Percentiles rank a stretch among this genome's conserved stretches.
phyloP scores from a whole-genome alignment of 2,113 vertebrate species.

The Clarias macrocephalus region DNA sequence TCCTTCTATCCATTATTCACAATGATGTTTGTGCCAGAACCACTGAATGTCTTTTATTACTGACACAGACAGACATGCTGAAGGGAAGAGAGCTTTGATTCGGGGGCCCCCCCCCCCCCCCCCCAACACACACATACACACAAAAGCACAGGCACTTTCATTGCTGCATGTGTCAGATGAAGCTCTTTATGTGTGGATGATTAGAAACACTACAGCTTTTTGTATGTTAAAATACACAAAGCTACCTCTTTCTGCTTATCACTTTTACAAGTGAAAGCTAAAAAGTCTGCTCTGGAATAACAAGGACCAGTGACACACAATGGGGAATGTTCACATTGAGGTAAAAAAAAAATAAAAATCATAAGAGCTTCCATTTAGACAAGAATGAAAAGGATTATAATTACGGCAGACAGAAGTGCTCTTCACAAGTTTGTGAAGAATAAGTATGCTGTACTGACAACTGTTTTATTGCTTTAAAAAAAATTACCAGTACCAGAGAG shows the following conservation, averaged over 20 bases:
- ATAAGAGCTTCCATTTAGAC: conserved; percentile 32
- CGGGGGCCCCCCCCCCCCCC: too few relatives aligned
- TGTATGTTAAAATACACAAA: conserved; percentile 5
- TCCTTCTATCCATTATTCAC: conserved; percentile 12
- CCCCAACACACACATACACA: too few relatives aligned
- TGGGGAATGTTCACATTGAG: conserved; percentile 21
- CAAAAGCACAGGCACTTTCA: conserved; percentile 20
- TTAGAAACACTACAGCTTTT: conserved; percentile 13
- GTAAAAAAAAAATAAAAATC: neutral
- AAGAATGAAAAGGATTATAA: conserved; percentile 14
- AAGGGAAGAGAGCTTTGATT: conserved; percentile 5
- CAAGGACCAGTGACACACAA: conserved; percentile 34
- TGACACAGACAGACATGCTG: conserved; percentile 17
- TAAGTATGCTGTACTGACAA: neutral
- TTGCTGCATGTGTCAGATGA: conserved; percentile 26
- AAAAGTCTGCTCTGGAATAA: conserved; percentile 37
- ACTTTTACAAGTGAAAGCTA: conserved; percentile 20
- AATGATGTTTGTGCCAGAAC: conserved; percentile 13
- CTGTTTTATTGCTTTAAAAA: conserved; percentile 30
- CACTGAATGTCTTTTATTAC: conserved; percentile 37
- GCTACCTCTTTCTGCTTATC: conserved; percentile 10
- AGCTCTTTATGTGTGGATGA: conserved; percentile 8
- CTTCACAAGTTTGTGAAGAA: conserved; percentile 11
- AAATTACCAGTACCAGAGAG: neutral
- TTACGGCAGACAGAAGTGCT: conserved; percentile 23